Conservation (phyloP, 2,113 vertebrate genomes). For the Erpornis zantholeuca region DNA sequence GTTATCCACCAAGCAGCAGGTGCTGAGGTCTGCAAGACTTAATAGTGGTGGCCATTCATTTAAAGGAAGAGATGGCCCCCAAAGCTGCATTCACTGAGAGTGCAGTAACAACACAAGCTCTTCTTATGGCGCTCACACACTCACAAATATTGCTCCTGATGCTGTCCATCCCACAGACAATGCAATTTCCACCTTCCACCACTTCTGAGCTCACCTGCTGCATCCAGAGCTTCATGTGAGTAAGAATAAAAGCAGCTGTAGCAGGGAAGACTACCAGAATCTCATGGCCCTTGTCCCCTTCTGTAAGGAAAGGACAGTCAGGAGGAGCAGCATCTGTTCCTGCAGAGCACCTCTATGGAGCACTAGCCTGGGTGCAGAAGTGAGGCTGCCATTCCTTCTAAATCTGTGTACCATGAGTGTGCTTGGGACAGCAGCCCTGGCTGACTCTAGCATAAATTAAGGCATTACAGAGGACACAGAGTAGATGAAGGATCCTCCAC, state of each 20-base stretch:
- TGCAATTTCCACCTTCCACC: background rate
- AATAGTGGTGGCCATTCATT: background rate
- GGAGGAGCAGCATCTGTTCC: background rate
- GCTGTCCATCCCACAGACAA: background rate
- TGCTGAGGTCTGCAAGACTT: background rate
- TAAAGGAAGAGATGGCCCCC: fast-evolving
- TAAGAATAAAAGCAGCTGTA: background rate
- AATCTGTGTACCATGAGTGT: background rate
- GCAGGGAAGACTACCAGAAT: background rate
- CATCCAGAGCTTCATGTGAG: background rate
- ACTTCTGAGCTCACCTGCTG: background rate
- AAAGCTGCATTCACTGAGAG: background rate
- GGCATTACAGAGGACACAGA: no score
- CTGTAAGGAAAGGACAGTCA: background rate
- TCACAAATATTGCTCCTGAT: background rate
- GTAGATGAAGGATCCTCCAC: background rate
- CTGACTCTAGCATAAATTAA: background rate
- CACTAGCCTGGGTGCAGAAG: background rate
- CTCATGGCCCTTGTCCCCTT: background rate
- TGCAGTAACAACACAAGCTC: background rate
- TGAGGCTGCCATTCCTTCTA: background rate
- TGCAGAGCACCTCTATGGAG: background rate
- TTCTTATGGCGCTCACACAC: background rate
- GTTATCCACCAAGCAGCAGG: background rate
- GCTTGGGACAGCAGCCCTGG: background rate